phyloP scores from a whole-genome alignment of 2,113 vertebrate species.

The Aspiorhynchus laticeps region DNA sequence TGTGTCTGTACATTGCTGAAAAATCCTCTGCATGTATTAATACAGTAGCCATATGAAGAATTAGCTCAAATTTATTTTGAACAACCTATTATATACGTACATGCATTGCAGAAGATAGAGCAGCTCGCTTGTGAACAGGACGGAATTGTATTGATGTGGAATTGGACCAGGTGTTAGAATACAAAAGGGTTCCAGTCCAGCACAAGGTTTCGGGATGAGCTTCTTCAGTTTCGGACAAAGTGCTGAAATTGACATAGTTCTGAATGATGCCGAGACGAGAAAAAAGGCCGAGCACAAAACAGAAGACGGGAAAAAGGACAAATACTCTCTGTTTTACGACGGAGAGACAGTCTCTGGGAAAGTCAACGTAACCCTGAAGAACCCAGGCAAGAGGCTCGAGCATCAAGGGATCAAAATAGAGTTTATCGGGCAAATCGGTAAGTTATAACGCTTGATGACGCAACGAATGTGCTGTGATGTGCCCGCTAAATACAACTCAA shows the following conservation, averaged over 20 bases:
- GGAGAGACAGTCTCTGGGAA: constrained; percentile 95
- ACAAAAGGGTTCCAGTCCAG: constrained; percentile 16
- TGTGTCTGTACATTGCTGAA: constrained; percentile 22
- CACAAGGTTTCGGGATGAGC: constrained; percentile 79
- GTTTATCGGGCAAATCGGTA: constrained; percentile 97
- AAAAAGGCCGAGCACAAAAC: constrained; percentile 95
- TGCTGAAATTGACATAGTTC: constrained; percentile 91
- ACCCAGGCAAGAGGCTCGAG: constrained; percentile 91
- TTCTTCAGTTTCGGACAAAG: constrained; percentile 97
- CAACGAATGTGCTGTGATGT: neutral
- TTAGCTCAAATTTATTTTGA: neutral
- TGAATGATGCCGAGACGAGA: constrained; percentile 92
- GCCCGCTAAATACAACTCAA: neutral
- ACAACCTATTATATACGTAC: neutral
- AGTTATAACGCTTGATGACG: constrained; percentile 18
- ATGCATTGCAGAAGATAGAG: neutral
- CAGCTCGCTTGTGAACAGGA: neutral
- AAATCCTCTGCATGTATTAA: constrained; percentile 18
- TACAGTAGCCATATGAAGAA: constrained; percentile 5
- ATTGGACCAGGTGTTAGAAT: constrained; percentile 41
- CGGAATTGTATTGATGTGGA: constrained; percentile 48
- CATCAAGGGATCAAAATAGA: constrained; percentile 98
- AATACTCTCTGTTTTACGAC: constrained; percentile 96
- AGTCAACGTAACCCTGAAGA: constrained; percentile 91
- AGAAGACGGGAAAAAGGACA: constrained; percentile 97